Evolutionary conservation across 2,888 invertebrate genomes (phyloP).

Genomic region (Tryphoninae sp.): DNA sequence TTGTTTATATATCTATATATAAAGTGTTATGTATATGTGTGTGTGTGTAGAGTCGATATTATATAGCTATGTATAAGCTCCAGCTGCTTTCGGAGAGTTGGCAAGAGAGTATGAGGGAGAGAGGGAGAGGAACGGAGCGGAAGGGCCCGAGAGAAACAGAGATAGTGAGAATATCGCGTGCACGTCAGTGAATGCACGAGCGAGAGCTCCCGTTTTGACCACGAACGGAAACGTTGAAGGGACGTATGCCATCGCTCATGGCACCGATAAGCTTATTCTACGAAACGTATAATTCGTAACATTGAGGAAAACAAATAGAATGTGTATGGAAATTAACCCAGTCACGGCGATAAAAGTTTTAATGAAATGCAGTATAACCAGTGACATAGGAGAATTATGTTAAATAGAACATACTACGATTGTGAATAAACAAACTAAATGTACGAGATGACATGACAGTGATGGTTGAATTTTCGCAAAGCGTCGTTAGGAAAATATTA

Average conservation of each 20-base stretch:
- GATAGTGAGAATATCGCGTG: constrained; percentile 63
- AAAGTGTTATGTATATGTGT: background rate
- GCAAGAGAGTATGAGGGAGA: constrained; percentile 36
- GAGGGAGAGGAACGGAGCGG: constrained; percentile 1
- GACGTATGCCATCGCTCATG: constrained; percentile 32
- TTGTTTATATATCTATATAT: constrained; percentile 1
- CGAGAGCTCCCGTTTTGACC: constrained; percentile 43
- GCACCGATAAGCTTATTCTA: constrained; percentile 47
- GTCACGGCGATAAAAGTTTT: background rate
- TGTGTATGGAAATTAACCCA: background rate
- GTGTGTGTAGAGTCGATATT: background rate
- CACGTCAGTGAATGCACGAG: constrained; percentile 61
- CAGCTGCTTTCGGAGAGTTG: constrained; percentile 33
- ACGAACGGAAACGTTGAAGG: constrained; percentile 53
- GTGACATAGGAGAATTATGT: too few species aligned
- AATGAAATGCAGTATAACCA: background rate
- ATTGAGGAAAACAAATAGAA: constrained; percentile 30
- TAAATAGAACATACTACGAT: too few species aligned
- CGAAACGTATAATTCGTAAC: constrained; percentile 29
- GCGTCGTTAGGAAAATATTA: too few species aligned
- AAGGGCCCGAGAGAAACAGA: constrained; percentile 29
- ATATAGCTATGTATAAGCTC: constrained; percentile 34
- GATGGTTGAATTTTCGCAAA: too few species aligned
- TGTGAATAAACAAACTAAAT: too few species aligned
- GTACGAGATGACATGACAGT: too few species aligned